phyloP scores from a whole-genome alignment of 1,140 invertebrate genomes.

The Zaprionus gabonicus region DNA sequence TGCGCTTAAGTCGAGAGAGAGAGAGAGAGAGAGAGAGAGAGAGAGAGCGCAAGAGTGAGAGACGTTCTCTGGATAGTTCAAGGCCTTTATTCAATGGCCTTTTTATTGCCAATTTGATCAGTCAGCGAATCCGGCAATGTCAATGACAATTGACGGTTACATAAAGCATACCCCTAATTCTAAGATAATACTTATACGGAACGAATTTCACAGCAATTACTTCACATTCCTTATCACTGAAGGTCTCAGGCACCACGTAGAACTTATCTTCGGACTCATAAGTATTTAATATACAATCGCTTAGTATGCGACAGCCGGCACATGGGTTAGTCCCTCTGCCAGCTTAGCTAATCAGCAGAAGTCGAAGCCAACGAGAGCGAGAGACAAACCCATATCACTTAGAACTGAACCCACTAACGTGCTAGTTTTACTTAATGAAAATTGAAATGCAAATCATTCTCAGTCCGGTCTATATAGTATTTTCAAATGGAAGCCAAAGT shows the following conservation, averaged over 20 bases:
- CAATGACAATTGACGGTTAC: constrained; percentile 47
- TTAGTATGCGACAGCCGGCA: constrained; percentile 27
- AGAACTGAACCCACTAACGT: constrained; percentile 26
- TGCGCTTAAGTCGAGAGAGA: neutral
- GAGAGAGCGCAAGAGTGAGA: neutral
- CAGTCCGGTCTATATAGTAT: neutral
- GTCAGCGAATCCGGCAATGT: neutral
- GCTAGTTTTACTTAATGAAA: constrained; percentile 31
- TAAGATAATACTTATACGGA: neutral
- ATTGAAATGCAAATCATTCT: constrained; percentile 25
- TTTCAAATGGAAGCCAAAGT: constrained; percentile 5
- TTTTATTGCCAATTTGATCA: constrained; percentile 13
- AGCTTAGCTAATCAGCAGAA: constrained; percentile 26
- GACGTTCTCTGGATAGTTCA: constrained; percentile 27
- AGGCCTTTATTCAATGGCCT: constrained; percentile 21
- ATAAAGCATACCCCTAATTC: constrained; percentile 26
- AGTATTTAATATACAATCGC: constrained; percentile 12
- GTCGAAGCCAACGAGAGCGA: neutral
- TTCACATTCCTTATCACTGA: constrained; percentile 13
- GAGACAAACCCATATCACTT: constrained; percentile 31
- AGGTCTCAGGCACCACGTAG: constrained; percentile 14
- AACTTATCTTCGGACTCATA: constrained; percentile 29
- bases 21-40: neutral
- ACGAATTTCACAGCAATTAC: constrained; percentile 3
- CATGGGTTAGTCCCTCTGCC: constrained; percentile 29